A percentile compares a stretch with the other conserved stretches of the same genome.
Conservation (phyloP, 2,113 vertebrate genomes). For the Macrotus californicus region DNA sequence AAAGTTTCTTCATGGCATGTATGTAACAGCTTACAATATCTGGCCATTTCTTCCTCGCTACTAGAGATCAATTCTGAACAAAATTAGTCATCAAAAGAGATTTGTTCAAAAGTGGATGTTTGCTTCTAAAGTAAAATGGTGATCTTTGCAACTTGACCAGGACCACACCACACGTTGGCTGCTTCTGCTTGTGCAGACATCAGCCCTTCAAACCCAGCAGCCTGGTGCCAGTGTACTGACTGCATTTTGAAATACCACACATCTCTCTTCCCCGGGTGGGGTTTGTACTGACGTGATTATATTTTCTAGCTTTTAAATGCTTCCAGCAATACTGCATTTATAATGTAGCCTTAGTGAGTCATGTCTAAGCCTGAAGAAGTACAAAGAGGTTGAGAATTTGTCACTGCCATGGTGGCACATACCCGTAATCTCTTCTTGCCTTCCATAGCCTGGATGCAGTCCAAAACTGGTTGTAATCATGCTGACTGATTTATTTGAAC, state of each 20-base stretch:
- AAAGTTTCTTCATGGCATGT: neutral
- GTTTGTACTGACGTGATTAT: constrained; percentile 37
- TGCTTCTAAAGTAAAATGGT: neutral
- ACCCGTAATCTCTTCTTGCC: constrained; percentile 32
- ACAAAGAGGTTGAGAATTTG: constrained; percentile 35
- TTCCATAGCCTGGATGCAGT: constrained; percentile 34
- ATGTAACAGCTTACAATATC: neutral
- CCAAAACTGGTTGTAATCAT: constrained; percentile 40
- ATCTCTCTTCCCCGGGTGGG: neutral
- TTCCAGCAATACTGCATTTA: constrained; percentile 48
- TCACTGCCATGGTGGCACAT: neutral
- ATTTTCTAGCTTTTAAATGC: constrained; percentile 59
- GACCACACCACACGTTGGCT: neutral
- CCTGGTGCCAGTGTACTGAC: neutral
- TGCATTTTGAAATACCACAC: constrained; percentile 27
- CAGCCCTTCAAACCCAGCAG: neutral
- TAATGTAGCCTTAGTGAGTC: constrained; percentile 42
- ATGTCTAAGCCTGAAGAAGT: constrained; percentile 46
- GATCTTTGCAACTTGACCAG: neutral
- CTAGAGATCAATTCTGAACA: neutral
- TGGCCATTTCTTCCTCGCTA: neutral
- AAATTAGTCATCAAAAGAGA: neutral
- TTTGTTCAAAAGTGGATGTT: neutral
- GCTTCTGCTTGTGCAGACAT: neutral
- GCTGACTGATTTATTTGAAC: constrained; percentile 36